Evolutionary conservation across 2,888 invertebrate species (phyloP), one percentile per base, ranked within the genome.

Genomic region (Troilus luridus): DNA sequence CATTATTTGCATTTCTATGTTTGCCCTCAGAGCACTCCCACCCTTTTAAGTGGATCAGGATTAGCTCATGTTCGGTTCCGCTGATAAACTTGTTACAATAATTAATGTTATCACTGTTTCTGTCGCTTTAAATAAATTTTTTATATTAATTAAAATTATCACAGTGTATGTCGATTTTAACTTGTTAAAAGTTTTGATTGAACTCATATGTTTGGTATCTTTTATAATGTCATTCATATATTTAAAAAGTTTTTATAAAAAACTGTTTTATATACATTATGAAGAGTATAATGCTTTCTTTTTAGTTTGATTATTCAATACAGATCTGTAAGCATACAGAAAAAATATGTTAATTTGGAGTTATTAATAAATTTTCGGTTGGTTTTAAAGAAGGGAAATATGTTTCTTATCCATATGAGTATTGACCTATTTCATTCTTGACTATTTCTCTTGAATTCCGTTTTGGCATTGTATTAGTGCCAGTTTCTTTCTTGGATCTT

Each of bases 1-100:
- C 72, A 72, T 72, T 72, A 72, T 72, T 72, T 72, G 72, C 72
- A 77, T 77, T 77, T 77, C 72, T 77, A 41, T 77, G 72, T 77
- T 67, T 77, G 72, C 72, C 41, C 27, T 77, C 19, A 2, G 14
- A 77, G 41, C 72, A 41, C 41, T 77, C 17, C 41, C 19, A 27
- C 17, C 17, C 41, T 41, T 77, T 77, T 77, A 77, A 77, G 41
- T 77, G 72, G 72, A 41, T 77, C 72, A 77, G 72, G 72, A 77
- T 77, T 77, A 77, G 72, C 41, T 67, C 67, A 12, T 67, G 67
- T 67, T 24, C 72, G 7, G 14, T 77, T 77, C 17, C 24, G 7
- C 41, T 41, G 41, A 27, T 77, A 77, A 67, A 77, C 19, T 77
- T 77, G 72, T 77, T 6, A 41, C 17, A 24, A 67, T 64, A 11